Percentiles rank a stretch among this genome's conserved stretches.
Conservation (phyloP, 2,113 vertebrate genomes). For the Microtus montanus region DNA sequence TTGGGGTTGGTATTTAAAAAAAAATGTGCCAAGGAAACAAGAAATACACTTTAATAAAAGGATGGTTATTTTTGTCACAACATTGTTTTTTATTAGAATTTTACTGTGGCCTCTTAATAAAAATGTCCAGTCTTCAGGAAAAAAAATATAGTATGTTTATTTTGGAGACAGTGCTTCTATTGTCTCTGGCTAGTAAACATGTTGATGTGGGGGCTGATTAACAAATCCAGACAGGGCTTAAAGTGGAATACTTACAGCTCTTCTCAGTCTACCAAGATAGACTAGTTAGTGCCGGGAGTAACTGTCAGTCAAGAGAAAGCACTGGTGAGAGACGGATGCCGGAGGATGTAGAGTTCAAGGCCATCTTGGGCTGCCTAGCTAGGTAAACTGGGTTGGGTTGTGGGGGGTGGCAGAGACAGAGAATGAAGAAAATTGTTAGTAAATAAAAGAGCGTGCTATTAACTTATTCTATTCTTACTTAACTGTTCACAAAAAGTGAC, state of each 20-base stretch:
- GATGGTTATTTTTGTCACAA: slow-evolving; percentile 2
- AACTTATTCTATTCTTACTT: background rate
- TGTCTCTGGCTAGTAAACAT: background rate
- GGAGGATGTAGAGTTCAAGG: background rate
- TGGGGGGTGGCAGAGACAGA: background rate
- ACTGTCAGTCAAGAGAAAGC: slow-evolving; percentile 14
- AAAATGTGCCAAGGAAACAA: background rate
- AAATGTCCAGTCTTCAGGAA: slow-evolving; percentile 9
- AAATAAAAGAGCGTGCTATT: background rate
- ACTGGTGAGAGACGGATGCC: background rate
- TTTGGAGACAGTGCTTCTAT: slow-evolving; percentile 45
- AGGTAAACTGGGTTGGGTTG: background rate
- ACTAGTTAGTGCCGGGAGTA: background rate
- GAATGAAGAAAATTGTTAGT: background rate
- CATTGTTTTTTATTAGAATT: background rate
- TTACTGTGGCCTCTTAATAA: slow-evolving; percentile 36
- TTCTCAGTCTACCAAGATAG: background rate
- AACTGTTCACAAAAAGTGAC: background rate
- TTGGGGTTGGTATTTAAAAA: background rate
- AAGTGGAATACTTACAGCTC: slow-evolving; percentile 34
- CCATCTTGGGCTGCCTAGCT: background rate
- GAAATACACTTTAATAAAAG: slow-evolving; percentile 2
- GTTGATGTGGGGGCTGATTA: background rate
- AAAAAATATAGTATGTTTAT: slow-evolving; percentile 24
- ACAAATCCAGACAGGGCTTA: slow-evolving; percentile 35